Base-by-base conservation (phyloP, 2,113 vertebrate species). In the Eublepharis macularius region DNA sequence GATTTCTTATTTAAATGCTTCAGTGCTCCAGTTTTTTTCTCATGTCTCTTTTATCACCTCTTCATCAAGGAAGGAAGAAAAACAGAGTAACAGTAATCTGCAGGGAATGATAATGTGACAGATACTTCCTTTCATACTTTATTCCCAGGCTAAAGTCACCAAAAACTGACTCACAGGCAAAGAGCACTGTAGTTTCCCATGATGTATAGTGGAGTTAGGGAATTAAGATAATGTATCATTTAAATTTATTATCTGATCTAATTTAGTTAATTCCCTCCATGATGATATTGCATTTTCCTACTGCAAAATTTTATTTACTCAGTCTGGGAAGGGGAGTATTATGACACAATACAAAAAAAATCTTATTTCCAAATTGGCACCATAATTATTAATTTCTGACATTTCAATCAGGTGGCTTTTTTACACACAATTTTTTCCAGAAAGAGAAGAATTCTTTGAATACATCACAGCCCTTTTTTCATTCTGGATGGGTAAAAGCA, bases 361-460 rank as follows among this genome's bases (percentile, higher is more conserved):
- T 65, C 41, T 63, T 72, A 82, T 74, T 76, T 45, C 57, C 75
- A 87, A 85, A 90, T 4, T 60, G 41, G 8, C 43, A 54, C 43
- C 34, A 57, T 8, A 85, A 66, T 43, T 24, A n/a, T 0, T 34
- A 80, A 80, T 54, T 73, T 78, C 68, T 10, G 0, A 65, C 51
- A 49, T 57, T 74, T 54, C 45, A 47, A 36, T 39, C 24, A 83
- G 60, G 12, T 11, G 11, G 6, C 24, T 9, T 11, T 73, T 47
- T 13, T 81, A n/a, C 13, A 6, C 10, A 39, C 51, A 57, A 39
- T 81, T 70, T 57, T 17, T 63, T 34, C 43, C 2, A 32, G 24
- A 26, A 41, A 66, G 2, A 51, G 1, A 57, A 54, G 1, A n/a
- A 47, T 45, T 63, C 43, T 47, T 7, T 45, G 5, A n/a, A n/a